Percentiles rank a stretch among this genome's conserved stretches.
Conservation (phyloP, 2,888 invertebrate species). For the Ptilodon capucinus region DNA sequence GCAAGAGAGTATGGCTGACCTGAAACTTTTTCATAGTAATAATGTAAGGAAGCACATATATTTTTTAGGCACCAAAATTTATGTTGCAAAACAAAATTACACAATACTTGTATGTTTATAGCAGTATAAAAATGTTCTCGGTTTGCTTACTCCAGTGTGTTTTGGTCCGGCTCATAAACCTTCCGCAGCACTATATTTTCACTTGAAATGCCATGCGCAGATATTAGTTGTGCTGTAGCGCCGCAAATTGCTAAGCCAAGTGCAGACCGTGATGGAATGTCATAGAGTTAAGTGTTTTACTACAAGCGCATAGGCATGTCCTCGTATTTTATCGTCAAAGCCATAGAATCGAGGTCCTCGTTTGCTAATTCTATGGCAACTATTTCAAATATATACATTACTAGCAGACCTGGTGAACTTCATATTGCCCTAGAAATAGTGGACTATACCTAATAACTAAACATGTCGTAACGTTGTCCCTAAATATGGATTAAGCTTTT, state of each 20-base stretch:
- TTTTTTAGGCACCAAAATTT: neutral
- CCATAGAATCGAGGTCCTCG: too few species aligned
- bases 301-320: neutral
- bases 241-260: constrained; percentile 13
- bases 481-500: too few species aligned
- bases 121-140: constrained; percentile 17
- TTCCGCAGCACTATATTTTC: constrained; percentile 33
- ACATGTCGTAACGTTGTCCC: too few species aligned
- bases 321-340: too few species aligned
- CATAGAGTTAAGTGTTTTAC: neutral
- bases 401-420: too few species aligned
- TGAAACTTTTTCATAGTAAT: too few species aligned
- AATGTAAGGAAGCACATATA: too few species aligned
- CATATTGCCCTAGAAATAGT: too few species aligned
- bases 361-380: too few species aligned
- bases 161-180: constrained; percentile 14
- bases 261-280: constrained; percentile 11
- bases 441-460: too few species aligned
- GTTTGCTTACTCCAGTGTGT: constrained; percentile 1
- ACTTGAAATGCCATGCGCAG: constrained; percentile 34
- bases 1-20: too few species aligned
- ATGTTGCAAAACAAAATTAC: constrained; percentile 15
- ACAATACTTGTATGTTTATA: constrained; percentile 16
- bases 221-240: constrained; percentile 19
- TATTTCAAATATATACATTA: too few species aligned